Base-by-base conservation (phyloP, 1,140 invertebrate genomes). In the Drosophila parabipectinata region DNA sequence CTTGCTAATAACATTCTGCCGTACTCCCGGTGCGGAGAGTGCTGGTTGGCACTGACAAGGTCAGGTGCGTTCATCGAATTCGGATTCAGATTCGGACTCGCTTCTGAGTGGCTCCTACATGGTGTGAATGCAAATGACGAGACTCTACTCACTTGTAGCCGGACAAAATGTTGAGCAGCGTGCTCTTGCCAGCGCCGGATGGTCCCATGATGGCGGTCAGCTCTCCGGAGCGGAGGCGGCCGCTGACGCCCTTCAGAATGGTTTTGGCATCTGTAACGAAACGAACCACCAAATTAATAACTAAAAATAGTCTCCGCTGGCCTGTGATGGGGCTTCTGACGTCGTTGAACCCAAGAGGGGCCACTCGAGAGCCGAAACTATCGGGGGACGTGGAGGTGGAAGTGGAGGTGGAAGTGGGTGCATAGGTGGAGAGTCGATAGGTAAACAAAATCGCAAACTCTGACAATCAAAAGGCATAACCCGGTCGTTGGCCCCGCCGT, bases 121-220 rank as follows among this genome's bases (percentile, higher is more conserved):
- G 69, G 39, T n/a, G 39, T 51, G 53, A 50, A 79, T 62, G 52
- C 62, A 55, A 74, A 76, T 64, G 66, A 76, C 72, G 37, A 61
- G 39, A 3, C 9, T 47, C 44, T 53, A 94, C 95, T 95, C 92
- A 97, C 96, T 95, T 96, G 93, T 97, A 97, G 92, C 96, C 96
- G 12, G 96, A 97, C 48, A 97, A 94, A 78, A 97, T 97, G 78
- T 97, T 97, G 64, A 97, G 94, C n/a, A 97, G 92, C 3, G 97
- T 98, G 6, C 96, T 97, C 92, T 98, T 98, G 63, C 97, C 97
- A 59, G 97, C 97, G 15, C 97, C 97, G 0, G 97, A 98, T 14
- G 97, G 97, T 8, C 98, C 97, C 97, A 98, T 98, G 78, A 98
- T 98, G 69, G 97, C 97, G 15, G 97, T 98, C 60, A 98, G 93